phyloP scores from a whole-genome alignment of 2,113 vertebrate genomes.

The Chloropsis hardwickii region DNA sequence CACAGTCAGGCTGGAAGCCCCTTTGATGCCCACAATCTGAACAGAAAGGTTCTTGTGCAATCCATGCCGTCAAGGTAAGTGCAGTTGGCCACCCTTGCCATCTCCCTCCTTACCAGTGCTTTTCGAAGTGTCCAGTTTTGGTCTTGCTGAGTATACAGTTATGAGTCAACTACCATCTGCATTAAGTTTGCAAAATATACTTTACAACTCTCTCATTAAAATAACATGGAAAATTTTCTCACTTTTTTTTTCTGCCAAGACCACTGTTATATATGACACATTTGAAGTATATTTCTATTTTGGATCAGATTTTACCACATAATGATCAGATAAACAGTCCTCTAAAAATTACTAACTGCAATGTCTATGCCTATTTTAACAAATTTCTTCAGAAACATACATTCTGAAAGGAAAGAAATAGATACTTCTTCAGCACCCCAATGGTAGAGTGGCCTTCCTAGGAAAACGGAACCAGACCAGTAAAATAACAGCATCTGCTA shows the following conservation, averaged over 20 bases:
- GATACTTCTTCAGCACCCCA: background rate
- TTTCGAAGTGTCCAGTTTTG: background rate
- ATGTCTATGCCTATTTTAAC: background rate
- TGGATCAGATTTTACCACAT: background rate
- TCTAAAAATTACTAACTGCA: background rate
- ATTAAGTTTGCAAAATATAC: background rate
- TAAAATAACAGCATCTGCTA: constrained; percentile 45
- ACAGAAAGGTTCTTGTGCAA: background rate
- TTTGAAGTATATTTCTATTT: background rate
- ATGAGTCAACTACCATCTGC: background rate
- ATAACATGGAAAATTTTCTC: background rate
- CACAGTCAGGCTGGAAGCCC: background rate
- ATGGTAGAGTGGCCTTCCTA: background rate
- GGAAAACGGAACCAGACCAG: background rate
- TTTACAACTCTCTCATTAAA: background rate
- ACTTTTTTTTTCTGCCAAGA: background rate
- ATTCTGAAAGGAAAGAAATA: background rate
- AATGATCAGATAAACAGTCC: background rate
- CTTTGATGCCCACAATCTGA: background rate
- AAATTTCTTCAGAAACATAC: background rate
- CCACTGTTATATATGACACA: background rate
- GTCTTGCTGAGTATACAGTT: background rate
- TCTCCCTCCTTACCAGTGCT: background rate
- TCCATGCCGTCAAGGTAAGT: background rate
- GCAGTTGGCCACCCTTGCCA: background rate